phyloP scores from a whole-genome alignment of 64 coral and sea anemone species.

The Porites australiensis region DNA sequence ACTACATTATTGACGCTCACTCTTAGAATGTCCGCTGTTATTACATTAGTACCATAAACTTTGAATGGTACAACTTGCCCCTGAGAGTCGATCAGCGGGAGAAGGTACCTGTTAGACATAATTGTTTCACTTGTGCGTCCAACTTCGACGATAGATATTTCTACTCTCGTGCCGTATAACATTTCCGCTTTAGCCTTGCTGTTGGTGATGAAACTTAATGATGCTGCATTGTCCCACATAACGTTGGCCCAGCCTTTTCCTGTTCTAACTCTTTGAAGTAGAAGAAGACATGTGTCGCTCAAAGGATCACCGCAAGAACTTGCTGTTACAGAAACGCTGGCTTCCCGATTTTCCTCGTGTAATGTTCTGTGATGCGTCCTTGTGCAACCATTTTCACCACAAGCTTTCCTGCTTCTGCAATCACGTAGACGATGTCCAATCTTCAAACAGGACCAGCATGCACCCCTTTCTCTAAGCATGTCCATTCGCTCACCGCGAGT shows the following conservation, averaged over 20 bases:
- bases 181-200: background rate
- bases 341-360: background rate
- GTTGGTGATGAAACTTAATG: slow-evolving; percentile 53
- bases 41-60: slow-evolving; percentile 60
- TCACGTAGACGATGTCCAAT: slow-evolving; percentile 35
- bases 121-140: slow-evolving; percentile 39
- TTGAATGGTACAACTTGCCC: slow-evolving; percentile 20
- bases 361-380: slow-evolving; percentile 28
- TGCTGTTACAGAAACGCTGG: background rate
- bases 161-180: background rate
- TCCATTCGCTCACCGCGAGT: background rate
- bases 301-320: background rate
- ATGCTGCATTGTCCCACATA: slow-evolving; percentile 75
- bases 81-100: slow-evolving; percentile 53
- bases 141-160: background rate
- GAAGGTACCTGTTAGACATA: slow-evolving; percentile 5
- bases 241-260: slow-evolving; percentile 49
- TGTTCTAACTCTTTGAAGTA: slow-evolving; percentile 47
- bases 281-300: slow-evolving; percentile 21
- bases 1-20: slow-evolving; percentile 16
- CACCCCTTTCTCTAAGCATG: slow-evolving; percentile 28
- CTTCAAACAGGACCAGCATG: slow-evolving; percentile 72
- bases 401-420: slow-evolving; percentile 32
- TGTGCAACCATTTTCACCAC: slow-evolving; percentile 2
- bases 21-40: slow-evolving; percentile 53